Conservation (phyloP, 2,113 vertebrate genomes). For the Donacobius atricapilla region DNA sequence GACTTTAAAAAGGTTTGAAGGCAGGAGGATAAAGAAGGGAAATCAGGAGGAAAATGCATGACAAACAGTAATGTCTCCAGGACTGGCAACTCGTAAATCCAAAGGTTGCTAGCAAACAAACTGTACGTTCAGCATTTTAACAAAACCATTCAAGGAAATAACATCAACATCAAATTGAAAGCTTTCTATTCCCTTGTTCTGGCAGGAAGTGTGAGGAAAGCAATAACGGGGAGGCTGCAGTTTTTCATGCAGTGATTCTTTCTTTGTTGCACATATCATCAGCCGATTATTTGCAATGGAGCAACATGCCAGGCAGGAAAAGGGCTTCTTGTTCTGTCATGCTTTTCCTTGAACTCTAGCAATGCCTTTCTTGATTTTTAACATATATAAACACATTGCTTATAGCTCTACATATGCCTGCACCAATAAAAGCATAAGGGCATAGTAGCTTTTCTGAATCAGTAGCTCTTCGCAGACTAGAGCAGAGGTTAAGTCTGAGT, state of each 20-base stretch:
- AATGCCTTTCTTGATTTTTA: not conserved
- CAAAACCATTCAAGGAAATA: constrained; percentile 50
- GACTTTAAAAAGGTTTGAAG: constrained; percentile 49
- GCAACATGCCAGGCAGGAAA: not conserved
- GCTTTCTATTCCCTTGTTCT: constrained; percentile 35
- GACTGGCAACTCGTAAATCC: constrained; percentile 57
- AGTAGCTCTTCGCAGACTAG: not conserved
- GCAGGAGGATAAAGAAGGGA: constrained; percentile 30
- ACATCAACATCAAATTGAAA: constrained; percentile 36
- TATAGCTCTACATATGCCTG: not conserved
- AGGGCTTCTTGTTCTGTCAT: not conserved
- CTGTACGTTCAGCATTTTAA: constrained; percentile 48
- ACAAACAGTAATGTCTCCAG: constrained; percentile 40
- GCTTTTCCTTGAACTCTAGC: not conserved
- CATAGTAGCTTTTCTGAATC: not conserved
- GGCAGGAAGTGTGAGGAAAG: constrained; percentile 3
- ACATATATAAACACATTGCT: not conserved
- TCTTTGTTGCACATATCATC: not conserved
- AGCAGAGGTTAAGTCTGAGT: not conserved
- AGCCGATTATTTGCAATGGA: not conserved
- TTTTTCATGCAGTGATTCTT: constrained; percentile 40
- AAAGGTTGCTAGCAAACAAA: constrained; percentile 42
- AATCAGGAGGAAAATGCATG: constrained; percentile 55
- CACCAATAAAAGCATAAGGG: not conserved
- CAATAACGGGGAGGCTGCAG: constrained; percentile 24